phyloP scores from a whole-genome alignment of 2,113 vertebrate genomes.

The Corydoras maculifer region DNA sequence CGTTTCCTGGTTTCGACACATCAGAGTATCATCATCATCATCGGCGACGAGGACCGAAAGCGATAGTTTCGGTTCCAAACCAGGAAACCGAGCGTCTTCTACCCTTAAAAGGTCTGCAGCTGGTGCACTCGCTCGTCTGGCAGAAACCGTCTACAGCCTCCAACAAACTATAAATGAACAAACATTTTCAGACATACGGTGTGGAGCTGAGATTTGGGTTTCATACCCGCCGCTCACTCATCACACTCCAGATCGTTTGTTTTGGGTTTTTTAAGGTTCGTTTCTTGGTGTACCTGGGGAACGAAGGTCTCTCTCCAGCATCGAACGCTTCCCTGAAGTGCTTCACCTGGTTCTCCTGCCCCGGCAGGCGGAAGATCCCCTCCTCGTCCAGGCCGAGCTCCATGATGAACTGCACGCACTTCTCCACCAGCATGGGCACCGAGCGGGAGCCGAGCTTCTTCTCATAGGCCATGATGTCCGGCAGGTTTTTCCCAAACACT shows the following conservation, averaged over 20 bases:
- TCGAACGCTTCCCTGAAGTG: constrained; percentile 87
- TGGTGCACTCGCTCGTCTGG: too few species aligned
- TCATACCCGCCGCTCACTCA: too few species aligned
- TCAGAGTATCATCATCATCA: neutral
- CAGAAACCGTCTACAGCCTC: too few species aligned
- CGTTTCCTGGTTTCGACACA: neutral
- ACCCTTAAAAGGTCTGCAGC: constrained; percentile 3
- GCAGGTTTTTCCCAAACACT: constrained; percentile 82
- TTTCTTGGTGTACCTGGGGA: constrained; percentile 66
- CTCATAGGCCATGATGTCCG: constrained; percentile 79
- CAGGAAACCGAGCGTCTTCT: constrained; percentile 10
- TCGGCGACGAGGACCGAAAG: neutral
- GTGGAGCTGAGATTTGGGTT: neutral
- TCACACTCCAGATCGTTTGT: too few species aligned
- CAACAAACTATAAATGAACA: too few species aligned
- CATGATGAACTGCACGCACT: constrained; percentile 81
- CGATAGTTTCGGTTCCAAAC: constrained; percentile 4
- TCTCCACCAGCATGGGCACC: constrained; percentile 89
- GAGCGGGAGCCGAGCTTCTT: constrained; percentile 74
- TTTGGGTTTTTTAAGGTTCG: neutral
- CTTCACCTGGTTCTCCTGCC: constrained; percentile 89
- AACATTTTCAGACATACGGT: too few species aligned
- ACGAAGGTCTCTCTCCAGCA: constrained; percentile 87
- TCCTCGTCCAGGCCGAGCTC: constrained; percentile 81
- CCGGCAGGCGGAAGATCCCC: constrained; percentile 92